Evolutionary conservation across 2,888 invertebrate genomes (phyloP).

Genomic region (Ormyrus rosae): DNA sequence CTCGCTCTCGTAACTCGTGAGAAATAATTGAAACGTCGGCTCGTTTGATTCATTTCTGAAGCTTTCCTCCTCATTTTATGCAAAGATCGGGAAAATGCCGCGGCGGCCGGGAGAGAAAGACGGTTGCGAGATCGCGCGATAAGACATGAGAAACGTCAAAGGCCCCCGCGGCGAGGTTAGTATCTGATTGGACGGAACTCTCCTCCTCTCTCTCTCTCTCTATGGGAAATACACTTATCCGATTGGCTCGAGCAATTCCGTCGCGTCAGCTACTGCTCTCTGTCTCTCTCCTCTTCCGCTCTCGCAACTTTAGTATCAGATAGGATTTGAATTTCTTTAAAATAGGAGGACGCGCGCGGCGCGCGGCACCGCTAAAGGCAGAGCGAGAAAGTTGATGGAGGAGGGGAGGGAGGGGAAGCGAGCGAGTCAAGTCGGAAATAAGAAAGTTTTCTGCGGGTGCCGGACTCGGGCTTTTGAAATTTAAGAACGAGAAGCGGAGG

Average conservation of each 20-base stretch:
- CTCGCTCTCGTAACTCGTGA: slow-evolving; percentile 61
- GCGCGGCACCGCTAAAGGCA: neutral
- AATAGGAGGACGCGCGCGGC: slow-evolving; percentile 58
- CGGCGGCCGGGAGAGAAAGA: slow-evolving; percentile 30
- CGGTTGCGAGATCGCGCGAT: slow-evolving; percentile 69
- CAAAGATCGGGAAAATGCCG: slow-evolving; percentile 60
- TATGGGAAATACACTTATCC: slow-evolving; percentile 74
- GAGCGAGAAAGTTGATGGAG: slow-evolving; percentile 18
- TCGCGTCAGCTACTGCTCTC: slow-evolving; percentile 68
- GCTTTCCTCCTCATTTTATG: slow-evolving; percentile 72
- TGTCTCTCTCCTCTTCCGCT: slow-evolving; percentile 48
- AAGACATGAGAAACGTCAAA: slow-evolving; percentile 75
- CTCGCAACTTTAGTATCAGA: slow-evolving; percentile 67
- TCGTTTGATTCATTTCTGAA: slow-evolving; percentile 74
- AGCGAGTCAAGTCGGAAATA: slow-evolving; percentile 57
- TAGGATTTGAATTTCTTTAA: slow-evolving; percentile 68
- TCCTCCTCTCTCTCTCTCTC: slow-evolving; percentile 59
- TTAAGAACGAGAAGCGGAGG: slow-evolving; percentile 53
- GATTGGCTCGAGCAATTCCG: slow-evolving; percentile 74
- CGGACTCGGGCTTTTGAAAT: slow-evolving; percentile 57
- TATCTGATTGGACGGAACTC: slow-evolving; percentile 73
- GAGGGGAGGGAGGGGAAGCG: neutral
- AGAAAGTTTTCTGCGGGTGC: slow-evolving; percentile 59
- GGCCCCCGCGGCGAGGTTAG: slow-evolving; percentile 60
- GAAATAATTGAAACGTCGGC: slow-evolving; percentile 75